Evolutionary conservation across 2,797 vertebrate species (phyloP).

Genomic region (Lindbergichthys nudifrons): DNA sequence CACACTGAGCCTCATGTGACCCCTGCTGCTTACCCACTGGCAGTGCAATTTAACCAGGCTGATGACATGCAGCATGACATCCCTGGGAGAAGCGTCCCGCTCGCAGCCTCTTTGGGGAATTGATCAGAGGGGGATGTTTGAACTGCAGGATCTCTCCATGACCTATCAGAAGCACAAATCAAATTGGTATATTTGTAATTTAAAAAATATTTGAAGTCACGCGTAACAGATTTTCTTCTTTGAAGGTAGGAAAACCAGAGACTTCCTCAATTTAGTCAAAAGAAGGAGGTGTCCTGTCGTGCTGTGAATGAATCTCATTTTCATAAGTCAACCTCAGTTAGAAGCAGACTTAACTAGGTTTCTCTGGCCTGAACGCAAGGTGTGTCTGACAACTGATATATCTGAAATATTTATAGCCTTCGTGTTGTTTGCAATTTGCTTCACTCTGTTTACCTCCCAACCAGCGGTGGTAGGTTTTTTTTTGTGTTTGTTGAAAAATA

Average conservation of each 20-base stretch:
- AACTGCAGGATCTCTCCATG: constrained; percentile 61
- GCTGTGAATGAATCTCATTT: constrained; percentile 77
- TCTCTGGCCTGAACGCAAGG: constrained; percentile 62
- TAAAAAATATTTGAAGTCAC: constrained; percentile 47
- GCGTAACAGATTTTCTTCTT: constrained; percentile 54
- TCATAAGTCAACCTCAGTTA: constrained; percentile 70
- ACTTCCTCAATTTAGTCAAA: constrained; percentile 63
- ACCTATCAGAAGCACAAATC: constrained; percentile 72
- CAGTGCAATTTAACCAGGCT: constrained; percentile 85
- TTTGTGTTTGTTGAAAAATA: constrained; percentile 46
- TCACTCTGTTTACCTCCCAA: constrained; percentile 60
- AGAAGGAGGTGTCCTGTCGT: constrained; percentile 43
- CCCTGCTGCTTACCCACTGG: constrained; percentile 86
- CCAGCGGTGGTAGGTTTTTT: constrained; percentile 30
- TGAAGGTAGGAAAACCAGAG: constrained; percentile 53
- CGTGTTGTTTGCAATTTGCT: constrained; percentile 66
- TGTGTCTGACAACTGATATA: constrained; percentile 70
- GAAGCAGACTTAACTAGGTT: constrained; percentile 71
- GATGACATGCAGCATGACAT: constrained; percentile 84
- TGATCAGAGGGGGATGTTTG: constrained; percentile 44
- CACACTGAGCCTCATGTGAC: constrained; percentile 86
- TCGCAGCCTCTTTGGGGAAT: constrained; percentile 60
- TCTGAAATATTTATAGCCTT: constrained; percentile 65
- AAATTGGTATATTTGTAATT: constrained; percentile 66
- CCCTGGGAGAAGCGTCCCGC: constrained; percentile 63